A percentile compares a stretch with the other conserved stretches of the same genome.
These are phyloP conservation scores for Recurvirostra avosetta DNA, from an alignment of 2,113 vertebrate genomes.

Conservation along the genomic window DNA sequence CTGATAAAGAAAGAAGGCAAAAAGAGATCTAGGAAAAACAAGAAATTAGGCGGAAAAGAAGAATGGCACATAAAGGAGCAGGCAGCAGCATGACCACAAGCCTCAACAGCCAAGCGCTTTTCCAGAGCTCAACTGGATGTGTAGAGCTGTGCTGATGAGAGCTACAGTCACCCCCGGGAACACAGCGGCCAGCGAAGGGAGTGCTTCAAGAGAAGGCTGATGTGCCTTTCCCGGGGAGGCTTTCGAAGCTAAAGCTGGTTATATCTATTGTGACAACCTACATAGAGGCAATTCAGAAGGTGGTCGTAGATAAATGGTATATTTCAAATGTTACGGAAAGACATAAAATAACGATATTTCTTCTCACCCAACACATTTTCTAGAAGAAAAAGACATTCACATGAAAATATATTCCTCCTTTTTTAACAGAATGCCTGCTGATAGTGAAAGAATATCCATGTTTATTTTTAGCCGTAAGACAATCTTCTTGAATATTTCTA, in stretches of 20 bases:
- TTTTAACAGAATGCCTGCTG: not conserved
- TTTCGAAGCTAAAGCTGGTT: not conserved
- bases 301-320: not conserved
- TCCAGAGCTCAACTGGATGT: not conserved
- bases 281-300: not conserved
- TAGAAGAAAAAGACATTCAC: not conserved
- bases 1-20: not conserved
- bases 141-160: not conserved
- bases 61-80: not conserved
- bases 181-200: rapidly evolving
- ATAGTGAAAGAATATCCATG: not conserved
- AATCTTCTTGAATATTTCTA: conserved; percentile 15
- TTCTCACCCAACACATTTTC: not conserved
- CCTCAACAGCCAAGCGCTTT: not conserved
- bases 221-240: not conserved
- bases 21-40: not conserved
- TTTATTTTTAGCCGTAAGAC: conserved; percentile 11
- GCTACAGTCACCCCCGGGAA: rapidly evolving
- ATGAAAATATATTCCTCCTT: not conserved
- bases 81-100: not conserved
- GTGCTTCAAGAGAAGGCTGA: not conserved
- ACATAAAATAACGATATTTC: not conserved
- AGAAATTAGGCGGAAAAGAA: not conserved
- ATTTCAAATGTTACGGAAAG: not conserved
- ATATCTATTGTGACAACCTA: not conserved